A percentile compares a stretch with the other conserved stretches of the same genome.
phyloP scores from a whole-genome alignment of 1,140 invertebrate genomes.

The Nephila pilipes region DNA sequence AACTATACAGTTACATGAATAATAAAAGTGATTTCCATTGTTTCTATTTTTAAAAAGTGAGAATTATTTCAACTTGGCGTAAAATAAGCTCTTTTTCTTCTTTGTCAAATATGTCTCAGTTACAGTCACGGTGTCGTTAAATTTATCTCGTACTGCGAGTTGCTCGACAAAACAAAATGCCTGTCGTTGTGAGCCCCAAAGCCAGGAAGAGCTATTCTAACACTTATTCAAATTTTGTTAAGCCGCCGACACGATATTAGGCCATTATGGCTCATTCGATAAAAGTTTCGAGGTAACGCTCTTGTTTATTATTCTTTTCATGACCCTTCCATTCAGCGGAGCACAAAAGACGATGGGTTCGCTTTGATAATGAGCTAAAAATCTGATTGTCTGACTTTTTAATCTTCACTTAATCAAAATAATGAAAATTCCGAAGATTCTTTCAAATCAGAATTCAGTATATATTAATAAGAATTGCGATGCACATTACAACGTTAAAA shows the following conservation, averaged over 20 bases:
- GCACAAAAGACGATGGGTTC: not conserved
- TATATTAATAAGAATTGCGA: not conserved
- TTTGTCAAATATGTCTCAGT: too few species aligned
- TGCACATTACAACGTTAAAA: too few species aligned
- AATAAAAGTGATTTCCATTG: too few species aligned
- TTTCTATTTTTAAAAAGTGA: too few species aligned
- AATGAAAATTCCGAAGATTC: not conserved
- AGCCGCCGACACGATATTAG: not conserved
- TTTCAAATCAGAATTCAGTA: not conserved
- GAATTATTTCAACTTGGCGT: too few species aligned
- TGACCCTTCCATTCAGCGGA: not conserved
- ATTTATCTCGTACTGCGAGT: too few species aligned
- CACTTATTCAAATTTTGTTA: constrained; percentile 12
- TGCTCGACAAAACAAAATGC: too few species aligned
- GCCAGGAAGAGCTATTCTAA: not conserved
- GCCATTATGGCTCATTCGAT: not conserved
- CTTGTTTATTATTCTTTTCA: constrained; percentile 7
- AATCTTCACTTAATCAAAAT: not conserved
- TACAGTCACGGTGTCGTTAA: too few species aligned
- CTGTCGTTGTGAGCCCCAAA: not conserved
- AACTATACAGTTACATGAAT: too few species aligned
- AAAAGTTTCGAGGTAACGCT: not conserved
- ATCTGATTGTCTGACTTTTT: not conserved
- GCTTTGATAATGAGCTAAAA: constrained; percentile 9
- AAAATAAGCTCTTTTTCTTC: too few species aligned